Conservation (phyloP, 2,888 invertebrate species). For the Galeopsomyia nigrocyanea region DNA sequence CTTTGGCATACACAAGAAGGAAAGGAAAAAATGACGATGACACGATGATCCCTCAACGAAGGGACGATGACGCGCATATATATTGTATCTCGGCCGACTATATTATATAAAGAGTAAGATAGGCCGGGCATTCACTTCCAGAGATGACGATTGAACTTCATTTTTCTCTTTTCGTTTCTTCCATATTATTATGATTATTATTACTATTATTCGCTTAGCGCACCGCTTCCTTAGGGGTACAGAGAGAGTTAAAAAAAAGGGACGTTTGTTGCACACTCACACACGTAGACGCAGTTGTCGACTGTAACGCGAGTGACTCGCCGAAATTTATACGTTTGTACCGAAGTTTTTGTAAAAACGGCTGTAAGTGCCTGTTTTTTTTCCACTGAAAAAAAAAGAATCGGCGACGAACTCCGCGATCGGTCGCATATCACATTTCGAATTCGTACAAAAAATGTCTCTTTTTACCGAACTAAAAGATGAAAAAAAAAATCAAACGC, state of each 20-base stretch:
- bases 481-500: slow-evolving; percentile 26
- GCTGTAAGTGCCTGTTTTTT: too few relatives aligned
- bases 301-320: slow-evolving; percentile 21
- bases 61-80: slow-evolving; percentile 44
- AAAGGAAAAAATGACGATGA: too few relatives aligned
- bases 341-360: slow-evolving; percentile 27
- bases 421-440: too few relatives aligned
- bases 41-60: slow-evolving; percentile 31
- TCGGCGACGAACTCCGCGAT: too few relatives aligned
- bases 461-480: too few relatives aligned
- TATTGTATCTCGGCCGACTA: slow-evolving; percentile 55
- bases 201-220: neutral
- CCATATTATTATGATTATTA: neutral
- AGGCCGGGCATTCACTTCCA: slow-evolving; percentile 50
- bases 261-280: too few relatives aligned
- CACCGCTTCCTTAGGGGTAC: neutral
- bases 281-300: neutral
- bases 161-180: slow-evolving; percentile 20
- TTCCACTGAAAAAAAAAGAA: too few relatives aligned
- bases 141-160: slow-evolving; percentile 7
- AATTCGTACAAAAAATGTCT: too few relatives aligned
- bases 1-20: too few relatives aligned
- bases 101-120: slow-evolving; percentile 60
- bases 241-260: too few relatives aligned
- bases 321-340: slow-evolving; percentile 35